Base-by-base conservation (phyloP, 2,888 invertebrate genomes). In the Girardia tigrina region DNA sequence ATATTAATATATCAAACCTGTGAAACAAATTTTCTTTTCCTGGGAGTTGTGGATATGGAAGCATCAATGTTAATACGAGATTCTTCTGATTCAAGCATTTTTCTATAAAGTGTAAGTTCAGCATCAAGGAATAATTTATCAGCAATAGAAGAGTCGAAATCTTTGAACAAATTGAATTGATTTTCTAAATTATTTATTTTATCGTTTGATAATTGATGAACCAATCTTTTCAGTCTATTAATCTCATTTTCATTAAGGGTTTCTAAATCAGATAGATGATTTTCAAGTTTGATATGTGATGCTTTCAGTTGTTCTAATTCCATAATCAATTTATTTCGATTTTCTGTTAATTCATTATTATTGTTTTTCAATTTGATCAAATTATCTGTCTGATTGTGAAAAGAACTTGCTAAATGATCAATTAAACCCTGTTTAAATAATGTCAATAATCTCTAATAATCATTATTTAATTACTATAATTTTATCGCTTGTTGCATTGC, bases 81-180 rank as follows among this genome's bases (percentile, higher is more conserved):
- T 56, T 56, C 56, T 56, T 56, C 56, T 56, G 56, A 56, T 2
- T 56, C 56, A 4, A 56, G n/a, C 56, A 56, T 56, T 56, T 56
- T 56, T 23, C 56, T 4, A 56, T 56, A 56, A 56, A 56, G n/a
- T n/a, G 56, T n/a, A 6, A 56, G 23, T 56, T 56, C 56, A 12
- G n/a, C n/a, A 56, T 56, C 56, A 2, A 56, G 4, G 2, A 56
- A 56, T 20, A n/a, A 6, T 16, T 56, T 56, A 6, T 56, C 56
- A 8, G 20, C 4, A n/a, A 56, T 4, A 56, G 56, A 56, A 56
- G n/a, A 6, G 4, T n/a, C 23, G 4, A 56, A 23, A 16, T 56
- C 23, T 56, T 56, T 4, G 23, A 56, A 16, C n/a, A 20, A n/a
- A 56, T 4, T 12, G 56, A 56, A 56, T 8, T 16, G 4, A 4